Base-by-base conservation (phyloP, 2,113 vertebrate species). In the Apodemus speciosus region DNA sequence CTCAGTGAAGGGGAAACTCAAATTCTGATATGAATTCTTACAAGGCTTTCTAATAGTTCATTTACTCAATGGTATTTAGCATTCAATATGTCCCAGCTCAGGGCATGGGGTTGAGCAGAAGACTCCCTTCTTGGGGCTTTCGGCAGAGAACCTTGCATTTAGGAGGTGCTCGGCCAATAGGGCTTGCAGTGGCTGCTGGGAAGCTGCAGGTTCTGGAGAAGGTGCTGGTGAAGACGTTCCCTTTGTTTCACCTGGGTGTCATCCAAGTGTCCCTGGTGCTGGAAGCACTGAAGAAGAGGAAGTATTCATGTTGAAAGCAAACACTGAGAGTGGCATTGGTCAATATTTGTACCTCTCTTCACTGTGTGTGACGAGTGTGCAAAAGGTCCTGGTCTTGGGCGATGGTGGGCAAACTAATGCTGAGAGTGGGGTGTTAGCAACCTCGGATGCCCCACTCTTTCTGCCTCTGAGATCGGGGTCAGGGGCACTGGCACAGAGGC, bases 291-390 rank as follows among this genome's bases (percentile, higher is more conserved):
- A 91, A 80, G 84, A 75, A 89, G 92, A 95, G 91, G 95, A 97
- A 96, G 85, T 40, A 5, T 88, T 69, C 27, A 21, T 40, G 64
- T 32, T 0, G 5, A 92, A 25, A 76, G 69, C 93, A 93, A 95
- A 96, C 88, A 94, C 56, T 0, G 3, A 79, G 73, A 71, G 77
- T 35, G 46, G 43, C 91, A 83, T 96, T 40, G 51, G 91, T 97
- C 96, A 97, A 97, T 97, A 96, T 97, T 97, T 97, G 91, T 0
- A 23, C 5, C 25, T 83, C 43, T 81, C 4, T 77, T 23, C 46
- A 4, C 25, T 2, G 58, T 89, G 53, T n/a, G 75, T 6, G 38
- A 53, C 7, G 62, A 94, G 76, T 49, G 72, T 21, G 46, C 51
- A 3, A 46, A 53, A 76, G 40, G 72, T 38, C 58, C 56, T 64